Evolutionary conservation across 1,140 invertebrate genomes (phyloP), one percentile per base, ranked within the genome.

Genomic region (Papilio polyxenes): DNA sequence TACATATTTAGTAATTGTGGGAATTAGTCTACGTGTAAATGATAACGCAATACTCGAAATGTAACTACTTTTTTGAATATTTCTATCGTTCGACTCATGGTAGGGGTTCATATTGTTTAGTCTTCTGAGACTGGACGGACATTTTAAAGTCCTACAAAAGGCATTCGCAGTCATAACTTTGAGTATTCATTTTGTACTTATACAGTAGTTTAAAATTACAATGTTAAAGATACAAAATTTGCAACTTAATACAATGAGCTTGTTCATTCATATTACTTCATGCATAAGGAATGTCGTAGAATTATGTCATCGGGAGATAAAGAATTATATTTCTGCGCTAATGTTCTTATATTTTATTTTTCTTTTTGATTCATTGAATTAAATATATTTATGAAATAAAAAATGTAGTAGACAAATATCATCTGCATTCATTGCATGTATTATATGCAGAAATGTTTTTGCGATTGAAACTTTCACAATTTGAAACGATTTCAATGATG

Each of bases 131-230:
- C n/a, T 20, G 48, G 44, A 83, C 79, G 48, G 81, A 83, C 81
- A 37, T 51, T 81, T 72, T 78, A 65, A 65, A 83, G 82, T 83
- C 82, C 81, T 83, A 37, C 79, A 81, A 81, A 77, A 75, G 79
- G 80, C 59, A 81, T 83, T 83, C 48, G 79, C 49, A 56, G 75
- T 83, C 59, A 76, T 76, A 76, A 76, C 75, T 76, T 76, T 76
- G 75, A 76, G 72, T 51, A 76, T 20, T n/a, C 20, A 20, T 76
- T 76, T 76, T 76, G 49, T 76, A 53, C 48, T 76, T 31, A 53
- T 76, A 76, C 75, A 76, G 75, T 31, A 53, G 75, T 76, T 51
- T 76, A 76, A 76, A 76, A 31, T 51, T 76, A 76, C 75, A 76
- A 76, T 76, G 75, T 76, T 20, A 75, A 48, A 17, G 75, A 49